These are phyloP conservation scores for Cosmopolites sordidus DNA, from an alignment of 2,888 invertebrate species.

Conservation along the genomic window DNA sequence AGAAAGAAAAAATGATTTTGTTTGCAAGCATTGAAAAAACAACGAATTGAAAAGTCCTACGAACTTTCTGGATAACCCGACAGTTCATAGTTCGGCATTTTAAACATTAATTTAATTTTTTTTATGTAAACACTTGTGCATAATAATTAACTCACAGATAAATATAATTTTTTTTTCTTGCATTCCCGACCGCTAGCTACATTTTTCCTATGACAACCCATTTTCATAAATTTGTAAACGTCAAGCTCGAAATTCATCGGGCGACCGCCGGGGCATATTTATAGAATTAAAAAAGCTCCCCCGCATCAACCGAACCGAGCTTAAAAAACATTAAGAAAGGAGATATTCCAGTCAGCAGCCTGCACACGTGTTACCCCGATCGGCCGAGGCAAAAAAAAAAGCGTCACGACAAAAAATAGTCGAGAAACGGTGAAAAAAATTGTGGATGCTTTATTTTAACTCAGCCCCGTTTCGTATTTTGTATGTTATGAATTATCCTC, in stretches of 20 bases:
- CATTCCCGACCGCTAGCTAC: too few species aligned
- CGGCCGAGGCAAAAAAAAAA: conserved; percentile 19
- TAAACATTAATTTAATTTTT: too few species aligned
- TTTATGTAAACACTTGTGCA: too few species aligned
- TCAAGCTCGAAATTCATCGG: conserved; percentile 1
- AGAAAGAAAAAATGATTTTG: too few species aligned
- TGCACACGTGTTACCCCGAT: conserved; percentile 31
- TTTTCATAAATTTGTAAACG: conserved; percentile 13
- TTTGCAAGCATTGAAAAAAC: too few species aligned
- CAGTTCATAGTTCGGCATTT: too few species aligned
- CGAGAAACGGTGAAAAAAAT: conserved; percentile 29
- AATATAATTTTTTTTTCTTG: too few species aligned
- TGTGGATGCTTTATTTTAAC: conserved; percentile 22
- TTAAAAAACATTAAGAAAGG: conserved; percentile 7
- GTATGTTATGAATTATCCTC: conserved; percentile 25
- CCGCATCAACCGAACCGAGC: conserved; percentile 11
- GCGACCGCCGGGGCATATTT: too few species aligned
- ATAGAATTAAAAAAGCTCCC: conserved; percentile 14
- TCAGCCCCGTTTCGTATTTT: conserved; percentile 17
- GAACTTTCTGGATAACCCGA: too few species aligned
- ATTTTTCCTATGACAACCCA: background rate
- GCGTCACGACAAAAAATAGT: conserved; percentile 24
- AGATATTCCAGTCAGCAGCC: conserved; percentile 24
- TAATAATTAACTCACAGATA: too few species aligned
- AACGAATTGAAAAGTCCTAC: too few species aligned